Percentiles rank a stretch among this genome's conserved stretches.
These are phyloP conservation scores for Dolichopus griseipennis DNA, from an alignment of 2,888 invertebrate genomes.

Conservation along the genomic window DNA sequence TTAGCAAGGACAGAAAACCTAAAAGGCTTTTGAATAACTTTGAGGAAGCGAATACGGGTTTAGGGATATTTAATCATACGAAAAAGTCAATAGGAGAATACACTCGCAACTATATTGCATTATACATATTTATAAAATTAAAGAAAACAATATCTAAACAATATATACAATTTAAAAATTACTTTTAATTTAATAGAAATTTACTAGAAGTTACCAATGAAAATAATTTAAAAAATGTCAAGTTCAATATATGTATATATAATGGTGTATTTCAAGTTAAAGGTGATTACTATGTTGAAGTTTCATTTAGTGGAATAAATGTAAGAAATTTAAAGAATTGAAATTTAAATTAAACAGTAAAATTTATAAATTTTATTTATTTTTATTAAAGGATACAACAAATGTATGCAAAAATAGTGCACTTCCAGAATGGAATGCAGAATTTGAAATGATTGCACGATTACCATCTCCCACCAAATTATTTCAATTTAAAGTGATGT, in stretches of 20 bases:
- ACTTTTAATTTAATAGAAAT: background rate
- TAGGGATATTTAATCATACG: no score
- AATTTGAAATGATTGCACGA: slow-evolving; percentile 66
- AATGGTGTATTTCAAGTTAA: slow-evolving; percentile 45
- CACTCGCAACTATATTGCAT: no score
- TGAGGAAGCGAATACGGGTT: no score
- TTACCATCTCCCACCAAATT: slow-evolving; percentile 72
- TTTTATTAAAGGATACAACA: slow-evolving; percentile 53
- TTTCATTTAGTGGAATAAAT: slow-evolving; percentile 33
- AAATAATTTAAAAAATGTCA: slow-evolving; percentile 28
- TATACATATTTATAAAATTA: no score
- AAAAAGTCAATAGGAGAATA: no score
- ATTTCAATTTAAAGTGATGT: slow-evolving; percentile 56
- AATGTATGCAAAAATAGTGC: slow-evolving; percentile 51
- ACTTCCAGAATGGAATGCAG: slow-evolving; percentile 66
- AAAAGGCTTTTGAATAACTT: no score
- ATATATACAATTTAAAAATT: no score
- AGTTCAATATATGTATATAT: slow-evolving; percentile 51
- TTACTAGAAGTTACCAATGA: background rate
- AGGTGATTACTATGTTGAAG: slow-evolving; percentile 35
- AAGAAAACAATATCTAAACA: no score
- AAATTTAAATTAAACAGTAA: background rate
- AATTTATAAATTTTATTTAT: slow-evolving; percentile 21
- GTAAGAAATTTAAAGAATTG: slow-evolving; percentile 20
- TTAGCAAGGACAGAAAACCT: no score